Evolutionary conservation across 1,140 invertebrate genomes (phyloP).

Genomic region (Plutomurus gul): DNA sequence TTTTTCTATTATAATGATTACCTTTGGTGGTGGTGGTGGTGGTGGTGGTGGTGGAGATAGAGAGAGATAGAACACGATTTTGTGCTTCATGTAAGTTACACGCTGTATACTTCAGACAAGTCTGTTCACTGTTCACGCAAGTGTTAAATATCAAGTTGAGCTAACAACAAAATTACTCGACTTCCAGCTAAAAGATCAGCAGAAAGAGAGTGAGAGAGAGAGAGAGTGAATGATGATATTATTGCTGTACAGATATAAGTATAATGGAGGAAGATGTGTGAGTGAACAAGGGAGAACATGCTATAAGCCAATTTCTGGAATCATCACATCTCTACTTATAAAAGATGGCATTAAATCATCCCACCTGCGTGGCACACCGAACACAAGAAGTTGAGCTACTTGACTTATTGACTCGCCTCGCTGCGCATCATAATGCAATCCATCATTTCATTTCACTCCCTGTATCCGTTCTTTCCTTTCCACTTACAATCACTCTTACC

Average conservation of each 20-base stretch:
- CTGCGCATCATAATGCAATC: constrained; percentile 26
- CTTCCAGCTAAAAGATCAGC: neutral
- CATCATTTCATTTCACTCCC: constrained; percentile 21
- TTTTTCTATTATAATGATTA: too few species aligned
- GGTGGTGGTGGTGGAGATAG: too few species aligned
- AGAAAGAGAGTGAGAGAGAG: too few species aligned
- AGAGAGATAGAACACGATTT: too few species aligned
- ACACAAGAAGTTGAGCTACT: neutral
- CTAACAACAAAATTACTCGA: neutral
- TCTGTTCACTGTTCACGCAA: neutral
- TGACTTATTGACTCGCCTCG: constrained; percentile 23
- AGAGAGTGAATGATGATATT: too few species aligned
- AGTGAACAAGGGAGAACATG: neutral
- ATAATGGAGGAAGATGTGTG: too few species aligned
- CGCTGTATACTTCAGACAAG: too few species aligned
- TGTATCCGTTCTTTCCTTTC: constrained; percentile 25
- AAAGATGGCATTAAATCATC: constrained; percentile 5
- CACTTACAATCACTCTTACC: neutral
- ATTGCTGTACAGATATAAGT: too few species aligned
- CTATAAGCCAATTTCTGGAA: constrained; percentile 3
- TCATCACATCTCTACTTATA: constrained; percentile 19
- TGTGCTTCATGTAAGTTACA: too few species aligned
- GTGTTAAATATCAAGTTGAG: neutral
- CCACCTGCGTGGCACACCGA: constrained; percentile 20
- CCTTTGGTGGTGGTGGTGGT: too few species aligned